phyloP scores from a whole-genome alignment of 2,113 vertebrate genomes.

The Chrysemys picta region DNA sequence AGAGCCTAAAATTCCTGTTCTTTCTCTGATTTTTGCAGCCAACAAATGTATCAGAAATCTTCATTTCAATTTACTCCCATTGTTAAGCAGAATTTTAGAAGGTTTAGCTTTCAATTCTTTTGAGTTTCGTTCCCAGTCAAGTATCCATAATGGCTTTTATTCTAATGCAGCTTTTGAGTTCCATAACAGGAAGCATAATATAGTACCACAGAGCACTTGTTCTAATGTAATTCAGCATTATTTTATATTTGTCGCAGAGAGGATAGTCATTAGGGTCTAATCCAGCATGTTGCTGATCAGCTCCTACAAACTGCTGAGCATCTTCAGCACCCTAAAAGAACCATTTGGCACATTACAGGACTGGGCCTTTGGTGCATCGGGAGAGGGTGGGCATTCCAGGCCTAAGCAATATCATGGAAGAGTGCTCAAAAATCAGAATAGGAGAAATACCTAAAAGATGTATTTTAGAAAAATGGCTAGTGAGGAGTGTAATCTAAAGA shows the following conservation, averaged over 20 bases:
- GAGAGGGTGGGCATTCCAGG: not conserved
- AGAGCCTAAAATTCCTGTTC: not conserved
- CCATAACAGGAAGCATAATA: not conserved
- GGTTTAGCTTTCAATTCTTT: not conserved
- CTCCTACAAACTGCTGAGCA: not conserved
- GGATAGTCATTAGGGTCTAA: not conserved
- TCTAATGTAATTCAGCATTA: not conserved
- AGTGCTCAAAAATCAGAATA: not conserved
- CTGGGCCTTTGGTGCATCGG: not conserved
- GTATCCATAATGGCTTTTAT: not conserved
- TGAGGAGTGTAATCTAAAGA: not conserved
- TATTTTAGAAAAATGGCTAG: not conserved
- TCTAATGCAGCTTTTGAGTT: not conserved
- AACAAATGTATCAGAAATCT: not conserved
- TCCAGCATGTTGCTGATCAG: not conserved
- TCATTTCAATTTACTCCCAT: not conserved
- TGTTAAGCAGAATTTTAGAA: not conserved
- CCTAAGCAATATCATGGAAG: not conserved
- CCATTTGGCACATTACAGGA: not conserved
- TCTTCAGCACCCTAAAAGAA: not conserved
- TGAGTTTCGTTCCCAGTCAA: not conserved
- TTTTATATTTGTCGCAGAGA: not conserved
- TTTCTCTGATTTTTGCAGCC: fast-evolving
- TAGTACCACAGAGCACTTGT: not conserved
- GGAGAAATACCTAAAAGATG: not conserved